A percentile compares a stretch with the other conserved stretches of the same genome.
Conservation (phyloP, 2,113 vertebrate genomes). For the Clinocottus analis region DNA sequence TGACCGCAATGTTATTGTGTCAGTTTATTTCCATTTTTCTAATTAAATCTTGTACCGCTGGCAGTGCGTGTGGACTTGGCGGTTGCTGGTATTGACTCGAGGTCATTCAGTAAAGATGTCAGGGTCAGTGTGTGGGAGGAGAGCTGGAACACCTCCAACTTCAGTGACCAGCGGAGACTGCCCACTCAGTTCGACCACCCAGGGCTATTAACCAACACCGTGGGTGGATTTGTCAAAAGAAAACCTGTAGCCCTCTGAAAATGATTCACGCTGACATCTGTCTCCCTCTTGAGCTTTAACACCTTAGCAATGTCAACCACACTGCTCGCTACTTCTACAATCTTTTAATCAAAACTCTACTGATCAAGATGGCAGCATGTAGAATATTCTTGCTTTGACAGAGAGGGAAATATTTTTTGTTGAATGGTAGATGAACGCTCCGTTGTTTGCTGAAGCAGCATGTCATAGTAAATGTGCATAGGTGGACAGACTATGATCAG, state of each 20-base stretch:
- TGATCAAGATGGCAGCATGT: conserved; percentile 5
- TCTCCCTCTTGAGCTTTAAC: conserved; percentile 52
- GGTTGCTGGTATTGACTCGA: conserved; percentile 48
- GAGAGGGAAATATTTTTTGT: background rate
- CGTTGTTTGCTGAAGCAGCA: conserved; percentile 16
- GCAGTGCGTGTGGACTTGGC: conserved; percentile 40
- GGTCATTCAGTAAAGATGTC: conserved; percentile 58
- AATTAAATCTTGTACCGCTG: conserved; percentile 56
- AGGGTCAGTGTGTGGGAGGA: conserved; percentile 72
- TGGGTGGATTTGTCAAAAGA: conserved; percentile 72
- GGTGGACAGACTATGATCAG: background rate
- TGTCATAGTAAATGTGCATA: conserved; percentile 6
- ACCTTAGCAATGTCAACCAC: conserved; percentile 10
- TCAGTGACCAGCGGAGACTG: conserved; percentile 62
- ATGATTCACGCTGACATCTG: conserved; percentile 53
- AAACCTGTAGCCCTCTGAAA: conserved; percentile 41
- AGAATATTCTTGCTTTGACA: conserved; percentile 2
- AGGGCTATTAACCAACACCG: conserved; percentile 62
- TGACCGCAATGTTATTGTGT: background rate
- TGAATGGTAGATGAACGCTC: background rate
- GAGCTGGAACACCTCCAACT: conserved; percentile 56
- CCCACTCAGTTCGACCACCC: conserved; percentile 62
- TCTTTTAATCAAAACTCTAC: conserved; percentile 20
- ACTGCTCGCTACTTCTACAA: background rate
- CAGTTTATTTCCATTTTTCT: conserved; percentile 41